phyloP scores from a whole-genome alignment of 2,888 invertebrate species.

The Leuctra nigra region DNA sequence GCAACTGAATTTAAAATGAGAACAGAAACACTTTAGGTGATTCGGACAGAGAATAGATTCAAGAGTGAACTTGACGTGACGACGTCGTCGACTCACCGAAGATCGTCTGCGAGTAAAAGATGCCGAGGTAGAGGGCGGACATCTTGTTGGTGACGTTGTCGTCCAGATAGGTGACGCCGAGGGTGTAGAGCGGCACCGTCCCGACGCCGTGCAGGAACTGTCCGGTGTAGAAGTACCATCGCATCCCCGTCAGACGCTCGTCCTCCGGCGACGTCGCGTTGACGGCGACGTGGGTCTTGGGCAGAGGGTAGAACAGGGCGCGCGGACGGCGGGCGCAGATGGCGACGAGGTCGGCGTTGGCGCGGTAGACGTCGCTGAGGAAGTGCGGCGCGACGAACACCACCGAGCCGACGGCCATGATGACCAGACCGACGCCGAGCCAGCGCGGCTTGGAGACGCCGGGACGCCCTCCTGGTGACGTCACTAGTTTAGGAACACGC shows the following conservation, averaged over 20 bases:
- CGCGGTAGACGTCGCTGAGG: slow-evolving; percentile 46
- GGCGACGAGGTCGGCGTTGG: background rate
- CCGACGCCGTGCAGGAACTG: slow-evolving; percentile 83
- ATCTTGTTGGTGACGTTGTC: slow-evolving; percentile 81
- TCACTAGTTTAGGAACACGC: too few species aligned
- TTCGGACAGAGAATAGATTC: too few species aligned
- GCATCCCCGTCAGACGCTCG: slow-evolving; percentile 32
- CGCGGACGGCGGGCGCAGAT: background rate
- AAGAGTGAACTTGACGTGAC: too few species aligned
- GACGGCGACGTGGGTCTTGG: background rate
- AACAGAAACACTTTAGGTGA: too few species aligned
- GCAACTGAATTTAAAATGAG: too few species aligned
- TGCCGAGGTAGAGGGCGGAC: slow-evolving; percentile 77
- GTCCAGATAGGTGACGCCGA: slow-evolving; percentile 82
- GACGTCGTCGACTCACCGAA: too few species aligned
- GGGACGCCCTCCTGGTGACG: slow-evolving; percentile 60
- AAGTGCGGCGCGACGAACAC: slow-evolving; percentile 80
- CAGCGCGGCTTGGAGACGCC: slow-evolving; percentile 62
- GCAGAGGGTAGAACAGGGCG: background rate
- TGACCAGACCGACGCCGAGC: slow-evolving; percentile 66
- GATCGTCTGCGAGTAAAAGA: slow-evolving; percentile 76
- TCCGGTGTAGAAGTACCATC: slow-evolving; percentile 63
- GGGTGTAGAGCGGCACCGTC: slow-evolving; percentile 79
- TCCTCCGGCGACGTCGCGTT: too few species aligned
- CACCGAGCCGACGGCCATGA: slow-evolving; percentile 68